A percentile compares a stretch with the other conserved stretches of the same genome.
phyloP scores from a whole-genome alignment of 2,797 vertebrate species.

The Loris lydekkerianus region DNA sequence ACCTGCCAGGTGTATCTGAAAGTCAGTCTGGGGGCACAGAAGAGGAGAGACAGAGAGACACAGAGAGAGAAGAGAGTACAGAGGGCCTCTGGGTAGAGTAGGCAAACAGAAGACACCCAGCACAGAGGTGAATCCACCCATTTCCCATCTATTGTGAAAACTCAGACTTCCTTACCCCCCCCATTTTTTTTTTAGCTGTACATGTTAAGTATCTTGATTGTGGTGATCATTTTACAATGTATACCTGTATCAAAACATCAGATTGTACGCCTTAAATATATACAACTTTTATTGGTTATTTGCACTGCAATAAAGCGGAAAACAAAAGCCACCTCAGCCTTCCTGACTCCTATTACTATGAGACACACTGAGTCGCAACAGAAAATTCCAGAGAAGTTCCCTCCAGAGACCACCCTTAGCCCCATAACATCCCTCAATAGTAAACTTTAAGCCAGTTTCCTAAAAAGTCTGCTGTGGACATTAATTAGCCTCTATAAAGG shows the following conservation, averaged over 20 bases:
- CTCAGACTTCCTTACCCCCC: not conserved
- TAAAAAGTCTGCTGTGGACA: not conserved
- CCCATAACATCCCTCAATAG: not conserved
- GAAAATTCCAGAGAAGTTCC: constrained; percentile 14
- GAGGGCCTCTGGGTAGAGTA: not conserved
- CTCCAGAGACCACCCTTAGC: not conserved
- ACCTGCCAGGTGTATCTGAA: not conserved
- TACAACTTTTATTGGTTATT: not conserved
- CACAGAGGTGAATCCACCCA: not conserved
- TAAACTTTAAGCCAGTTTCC: constrained; percentile 3
- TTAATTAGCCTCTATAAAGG: not conserved
- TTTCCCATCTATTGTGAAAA: not conserved
- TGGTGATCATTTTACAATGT: not conserved
- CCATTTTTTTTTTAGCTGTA: not conserved
- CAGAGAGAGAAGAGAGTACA: not conserved
- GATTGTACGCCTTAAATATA: not conserved
- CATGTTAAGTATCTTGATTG: not conserved
- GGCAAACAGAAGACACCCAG: not conserved
- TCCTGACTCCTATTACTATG: not conserved
- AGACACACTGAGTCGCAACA: not conserved
- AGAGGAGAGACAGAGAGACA: not conserved
- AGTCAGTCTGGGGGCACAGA: not conserved
- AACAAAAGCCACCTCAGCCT: not conserved
- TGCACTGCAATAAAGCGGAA: not conserved
- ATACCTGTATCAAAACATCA: not conserved